These are phyloP conservation scores for Cecropterus lyciades DNA, from an alignment of 1,140 invertebrate genomes.

Conservation along the genomic window DNA sequence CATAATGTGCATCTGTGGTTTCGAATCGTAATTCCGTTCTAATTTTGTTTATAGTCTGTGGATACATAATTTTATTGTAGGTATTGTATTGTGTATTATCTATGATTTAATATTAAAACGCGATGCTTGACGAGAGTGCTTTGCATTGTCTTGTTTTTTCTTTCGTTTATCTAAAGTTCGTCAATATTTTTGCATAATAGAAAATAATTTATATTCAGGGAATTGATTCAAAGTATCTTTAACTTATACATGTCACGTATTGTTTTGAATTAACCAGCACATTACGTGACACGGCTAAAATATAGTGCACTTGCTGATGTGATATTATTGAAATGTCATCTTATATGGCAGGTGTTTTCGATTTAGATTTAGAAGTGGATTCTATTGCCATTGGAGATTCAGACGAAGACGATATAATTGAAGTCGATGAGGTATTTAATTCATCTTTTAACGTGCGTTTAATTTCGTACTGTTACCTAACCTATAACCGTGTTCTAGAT, in stretches of 20 bases:
- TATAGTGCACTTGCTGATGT: constrained; percentile 70
- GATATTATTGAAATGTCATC: constrained; percentile 83
- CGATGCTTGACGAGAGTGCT: constrained; percentile 30
- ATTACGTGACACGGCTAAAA: constrained; percentile 42
- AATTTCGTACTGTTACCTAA: constrained; percentile 58
- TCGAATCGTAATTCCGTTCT: too few species aligned
- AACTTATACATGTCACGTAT: constrained; percentile 4
- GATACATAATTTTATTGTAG: too few species aligned
- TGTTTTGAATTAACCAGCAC: constrained; percentile 21
- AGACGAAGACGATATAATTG: constrained; percentile 94
- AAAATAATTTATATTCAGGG: constrained; percentile 7
- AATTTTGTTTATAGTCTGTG: too few species aligned
- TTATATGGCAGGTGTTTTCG: constrained; percentile 93
- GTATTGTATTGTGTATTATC: constrained; percentile 1
- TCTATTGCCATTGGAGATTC: constrained; percentile 88
- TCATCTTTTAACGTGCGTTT: constrained; percentile 24
- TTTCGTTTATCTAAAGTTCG: constrained; percentile 32
- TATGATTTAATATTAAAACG: not conserved
- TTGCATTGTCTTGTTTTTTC: constrained; percentile 52
- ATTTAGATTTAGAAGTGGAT: constrained; percentile 93
- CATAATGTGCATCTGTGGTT: too few species aligned
- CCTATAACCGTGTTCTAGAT: constrained; percentile 60
- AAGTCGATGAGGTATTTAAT: constrained; percentile 90
- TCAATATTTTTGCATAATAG: constrained; percentile 23
- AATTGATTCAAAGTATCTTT: constrained; percentile 27